Conservation (phyloP, 2,888 invertebrate species). For the Perizoma flavofasciatum region DNA sequence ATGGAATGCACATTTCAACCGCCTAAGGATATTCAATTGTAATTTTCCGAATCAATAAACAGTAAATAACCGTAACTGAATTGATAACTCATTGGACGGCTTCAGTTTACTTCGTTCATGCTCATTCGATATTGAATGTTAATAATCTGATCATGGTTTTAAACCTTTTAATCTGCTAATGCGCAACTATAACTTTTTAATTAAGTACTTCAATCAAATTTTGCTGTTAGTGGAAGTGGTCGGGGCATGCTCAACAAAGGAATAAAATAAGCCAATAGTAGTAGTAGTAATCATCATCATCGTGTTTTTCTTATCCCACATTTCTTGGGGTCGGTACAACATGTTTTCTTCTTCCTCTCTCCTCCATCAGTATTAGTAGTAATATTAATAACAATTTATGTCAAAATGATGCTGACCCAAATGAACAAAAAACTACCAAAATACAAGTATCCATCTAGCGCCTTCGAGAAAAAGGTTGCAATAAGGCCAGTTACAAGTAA, state of each 20-base stretch:
- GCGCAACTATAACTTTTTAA: no score
- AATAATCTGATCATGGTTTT: neutral
- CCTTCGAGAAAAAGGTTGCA: constrained; percentile 23
- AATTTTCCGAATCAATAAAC: constrained; percentile 33
- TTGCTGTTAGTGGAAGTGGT: no score
- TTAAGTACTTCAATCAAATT: no score
- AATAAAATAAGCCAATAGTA: no score
- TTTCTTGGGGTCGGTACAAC: no score
- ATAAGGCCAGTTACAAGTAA: constrained; percentile 30
- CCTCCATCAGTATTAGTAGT: no score
- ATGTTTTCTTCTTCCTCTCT: no score
- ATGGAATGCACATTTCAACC: constrained; percentile 36
- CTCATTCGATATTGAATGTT: neutral
- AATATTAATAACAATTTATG: no score
- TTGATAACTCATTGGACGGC: constrained; percentile 5
- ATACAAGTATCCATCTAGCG: constrained; percentile 5
- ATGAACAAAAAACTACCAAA: neutral
- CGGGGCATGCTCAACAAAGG: no score
- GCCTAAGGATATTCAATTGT: constrained; percentile 16
- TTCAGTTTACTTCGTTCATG: neutral
- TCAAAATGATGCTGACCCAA: constrained; percentile 4
- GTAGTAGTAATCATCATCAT: no score
- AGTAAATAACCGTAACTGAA: neutral
- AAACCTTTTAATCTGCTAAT: neutral
- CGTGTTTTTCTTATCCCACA: no score